Base-by-base conservation (phyloP, 2,113 vertebrate species). In the Campylomormyrus tamandua region DNA sequence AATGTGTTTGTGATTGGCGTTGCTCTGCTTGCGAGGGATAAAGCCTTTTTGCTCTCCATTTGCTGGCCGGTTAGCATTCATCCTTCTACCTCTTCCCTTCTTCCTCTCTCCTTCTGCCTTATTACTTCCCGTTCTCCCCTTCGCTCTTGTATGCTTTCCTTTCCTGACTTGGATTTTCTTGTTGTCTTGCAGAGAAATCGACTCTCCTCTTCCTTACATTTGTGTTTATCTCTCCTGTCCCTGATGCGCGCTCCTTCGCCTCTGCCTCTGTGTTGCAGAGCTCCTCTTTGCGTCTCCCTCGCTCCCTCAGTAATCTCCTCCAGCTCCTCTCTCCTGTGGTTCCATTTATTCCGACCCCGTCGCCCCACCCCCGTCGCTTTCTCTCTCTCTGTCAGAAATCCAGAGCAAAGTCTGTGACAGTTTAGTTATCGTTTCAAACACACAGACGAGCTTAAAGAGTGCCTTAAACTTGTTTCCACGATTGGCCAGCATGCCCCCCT, bases 1-100 rank as follows among this genome's bases (percentile, higher is more conserved):
- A 96, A 95, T 96, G 95, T 95, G 95, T 96, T 96, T 96, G 96
- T 94, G 95, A 95, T 95, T 96, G 96, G 95, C 95, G 95, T 95
- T 95, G 94, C 94, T 95, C 95, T 92, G 95, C 95, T 95, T 96
- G 95, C 96, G 95, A 96, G 95, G 95, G 95, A 96, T 96, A 96
- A 96, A 96, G 95, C 95, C 92, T 94, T 92, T 70, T 92, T 94
- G 93, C 93, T 93, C 93, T 92, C 93, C 94, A 94, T 95, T 94
- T 94, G 94, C 94, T 92, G 94, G 93, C 94, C 94, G 94, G 95
- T 96, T 96, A 96, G 94, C 95, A 96, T 96, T 95, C 95, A 94
- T 93, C 93, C 93, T 94, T 93, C 94, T 92, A 92, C 92, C 93
- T 92, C 90, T 90, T 52, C 74, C 48, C 93, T 77, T 85, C 42